Evolutionary conservation across 1,140 invertebrate genomes (phyloP), one percentile per base, ranked within the genome.

Genomic region (Temnothorax longispinosus): DNA sequence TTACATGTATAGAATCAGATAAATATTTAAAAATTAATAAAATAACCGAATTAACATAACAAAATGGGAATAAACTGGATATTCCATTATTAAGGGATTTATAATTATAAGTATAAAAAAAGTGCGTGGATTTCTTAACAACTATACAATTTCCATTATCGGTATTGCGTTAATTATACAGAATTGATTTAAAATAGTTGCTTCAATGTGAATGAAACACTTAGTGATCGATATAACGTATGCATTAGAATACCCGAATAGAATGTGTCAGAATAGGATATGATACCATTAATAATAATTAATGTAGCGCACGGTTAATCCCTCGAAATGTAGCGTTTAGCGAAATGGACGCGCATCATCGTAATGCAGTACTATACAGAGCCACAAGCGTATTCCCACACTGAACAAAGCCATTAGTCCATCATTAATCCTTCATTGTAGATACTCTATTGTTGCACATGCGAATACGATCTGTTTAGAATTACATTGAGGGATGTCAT

Each of bases 251-350:
- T 84, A 75, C 13, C 80, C 80, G 69, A 84, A 84, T 84, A 84
- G 80, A 84, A 84, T 84, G 80, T 84, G 80, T 84, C 80, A 84
- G 69, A 84, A 84, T 84, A 84, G 80, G 80, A 84, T 84, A 84
- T 84, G 80, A 84, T 84, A 75, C 80, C 80, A 84, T 84, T 84
- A 84, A 84, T 84, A 84, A 75, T 84, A 84, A 84, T 84, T 84
- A 84, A 84, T 84, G 69, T 84, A 84, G 80, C 80, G 80, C 56
- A 84, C 80, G 69, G 69, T 84, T 84, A 84, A 84, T 84, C 80
- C 80, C 80, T 84, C 69, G 80, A 84, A 84, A 84, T 84, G 80
- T 84, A 84, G 56, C 80, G 80, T 84, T 84, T 84, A 84, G 80
- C 41, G 80, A 84, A 84, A 84, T 84, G 69, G 69, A 84, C 80